phyloP scores from a whole-genome alignment of 2,888 invertebrate species.

The Tanypteryx hageni region DNA sequence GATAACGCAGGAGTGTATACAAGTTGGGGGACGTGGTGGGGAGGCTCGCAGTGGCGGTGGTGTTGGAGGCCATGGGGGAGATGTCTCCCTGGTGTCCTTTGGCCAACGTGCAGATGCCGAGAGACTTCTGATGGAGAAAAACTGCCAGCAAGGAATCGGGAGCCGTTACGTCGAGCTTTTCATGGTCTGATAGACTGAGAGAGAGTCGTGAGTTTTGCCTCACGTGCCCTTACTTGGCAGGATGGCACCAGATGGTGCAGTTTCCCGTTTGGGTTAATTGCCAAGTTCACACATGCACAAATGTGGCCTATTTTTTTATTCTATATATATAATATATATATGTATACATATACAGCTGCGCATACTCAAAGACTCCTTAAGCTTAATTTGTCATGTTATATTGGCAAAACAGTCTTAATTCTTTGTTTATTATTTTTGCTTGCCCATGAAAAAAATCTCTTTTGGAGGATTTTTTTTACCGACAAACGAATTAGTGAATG shows the following conservation, averaged over 20 bases:
- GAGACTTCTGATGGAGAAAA: slow-evolving; percentile 74
- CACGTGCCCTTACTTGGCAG: no score
- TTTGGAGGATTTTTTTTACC: slow-evolving; percentile 15
- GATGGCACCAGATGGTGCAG: slow-evolving; percentile 30
- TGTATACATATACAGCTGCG: neutral
- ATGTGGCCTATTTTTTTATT: slow-evolving; percentile 13
- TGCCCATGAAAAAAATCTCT: slow-evolving; percentile 36
- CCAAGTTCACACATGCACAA: neutral
- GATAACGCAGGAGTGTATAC: slow-evolving; percentile 75
- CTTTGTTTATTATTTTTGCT: slow-evolving; percentile 33
- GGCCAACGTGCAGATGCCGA: slow-evolving; percentile 75
- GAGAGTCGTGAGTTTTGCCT: neutral
- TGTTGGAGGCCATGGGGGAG: slow-evolving; percentile 74
- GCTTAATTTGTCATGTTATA: slow-evolving; percentile 33
- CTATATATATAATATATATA: slow-evolving; percentile 25
- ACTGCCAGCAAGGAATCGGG: slow-evolving; percentile 73
- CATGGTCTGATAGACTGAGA: slow-evolving; percentile 70
- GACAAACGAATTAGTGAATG: slow-evolving; percentile 20
- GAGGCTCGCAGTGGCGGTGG: slow-evolving; percentile 29
- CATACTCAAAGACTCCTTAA: slow-evolving; percentile 46
- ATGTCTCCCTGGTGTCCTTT: slow-evolving; percentile 74
- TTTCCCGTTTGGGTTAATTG: slow-evolving; percentile 55
- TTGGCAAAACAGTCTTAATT: slow-evolving; percentile 19
- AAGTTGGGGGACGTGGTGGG: slow-evolving; percentile 74
- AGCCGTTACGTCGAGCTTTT: slow-evolving; percentile 75